phyloP scores from a whole-genome alignment of 1,140 invertebrate species.

The Hylaeus anthracinus region DNA sequence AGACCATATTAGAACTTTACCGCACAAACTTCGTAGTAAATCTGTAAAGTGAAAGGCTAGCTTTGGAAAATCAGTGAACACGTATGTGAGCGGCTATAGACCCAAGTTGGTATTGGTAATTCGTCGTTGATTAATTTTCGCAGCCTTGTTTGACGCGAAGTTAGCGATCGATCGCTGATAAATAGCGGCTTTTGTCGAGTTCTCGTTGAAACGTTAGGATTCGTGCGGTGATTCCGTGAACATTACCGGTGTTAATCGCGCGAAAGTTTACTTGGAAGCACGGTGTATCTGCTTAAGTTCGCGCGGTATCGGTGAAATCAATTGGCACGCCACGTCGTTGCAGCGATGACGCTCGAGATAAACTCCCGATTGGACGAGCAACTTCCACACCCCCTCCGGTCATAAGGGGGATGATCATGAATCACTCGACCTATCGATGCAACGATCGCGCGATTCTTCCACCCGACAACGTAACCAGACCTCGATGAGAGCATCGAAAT shows the following conservation, averaged over 20 bases:
- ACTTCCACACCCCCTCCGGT: slow-evolving; percentile 65
- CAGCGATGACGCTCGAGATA: slow-evolving; percentile 78
- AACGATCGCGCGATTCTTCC: slow-evolving; percentile 60
- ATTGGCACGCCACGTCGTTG: slow-evolving; percentile 74
- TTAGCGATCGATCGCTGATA: slow-evolving; percentile 51
- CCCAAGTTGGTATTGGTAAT: too few species aligned
- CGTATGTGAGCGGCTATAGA: too few species aligned
- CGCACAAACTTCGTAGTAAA: neutral
- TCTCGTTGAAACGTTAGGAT: slow-evolving; percentile 32
- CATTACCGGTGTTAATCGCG: slow-evolving; percentile 66
- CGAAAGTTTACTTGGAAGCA: slow-evolving; percentile 61
- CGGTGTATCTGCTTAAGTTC: slow-evolving; percentile 68
- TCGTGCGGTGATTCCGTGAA: slow-evolving; percentile 46
- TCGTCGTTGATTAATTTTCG: too few species aligned
- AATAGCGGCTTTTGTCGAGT: slow-evolving; percentile 28
- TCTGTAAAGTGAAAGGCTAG: neutral
- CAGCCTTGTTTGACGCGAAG: slow-evolving; percentile 25
- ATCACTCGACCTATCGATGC: slow-evolving; percentile 70
- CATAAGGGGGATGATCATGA: slow-evolving; percentile 74
- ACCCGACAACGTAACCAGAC: neutral
- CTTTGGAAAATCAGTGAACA: neutral
- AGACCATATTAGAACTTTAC: too few species aligned
- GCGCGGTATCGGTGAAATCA: slow-evolving; percentile 70
- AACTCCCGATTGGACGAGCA: slow-evolving; percentile 73
- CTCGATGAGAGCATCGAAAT: neutral